Evolutionary conservation across 2,797 vertebrate genomes (phyloP), one percentile per base, ranked within the genome.

Genomic region (Anisognathus igniventris): DNA sequence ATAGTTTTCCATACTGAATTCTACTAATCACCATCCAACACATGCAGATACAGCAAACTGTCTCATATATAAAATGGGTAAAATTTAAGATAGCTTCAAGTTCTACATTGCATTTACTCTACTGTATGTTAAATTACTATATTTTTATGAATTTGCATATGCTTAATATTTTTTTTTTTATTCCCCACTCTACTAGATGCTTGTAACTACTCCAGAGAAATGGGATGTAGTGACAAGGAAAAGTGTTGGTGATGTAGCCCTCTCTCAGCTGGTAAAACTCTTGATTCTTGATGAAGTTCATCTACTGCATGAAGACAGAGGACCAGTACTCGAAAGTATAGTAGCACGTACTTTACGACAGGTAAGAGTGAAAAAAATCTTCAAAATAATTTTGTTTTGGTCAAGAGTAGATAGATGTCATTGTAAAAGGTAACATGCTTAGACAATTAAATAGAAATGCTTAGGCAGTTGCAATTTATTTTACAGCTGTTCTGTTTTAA

Each of bases 221-320:
- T 99, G 99, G 99, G 99, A 99, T 54, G 99, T 99, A n/a, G 99
- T 99, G 57, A 99, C 99, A 72, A 98, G 99, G 95, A 99, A 99
- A 96, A 99, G 99, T 71, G 99, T 99, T 51, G 99, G 99, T 10
- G 99, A 99, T 37, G 98, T 99, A 77, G 99, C 98, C 40, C 98
- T 99, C 48, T 99, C 99, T 53, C 99, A 99, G 92, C 98, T 99
- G 11, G 99, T 99, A 18, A 98, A 98, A 37, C 98, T 99, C 22
- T 97, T 99, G 21, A 99, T 99, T 96, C 97, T 99, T 28, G 99
- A 99, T 97, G 99, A 99, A 97, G 99, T 99, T 81, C 99, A 99
- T 92, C 98, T 99, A 14, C 98, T 99, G 18, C 99, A 99, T 95
- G 99, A 99, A 97, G 99, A 99, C 84, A 96, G 99, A 98, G 99